Base-by-base conservation (phyloP, 1,140 invertebrate genomes). In the Hormaphis cornu region DNA sequence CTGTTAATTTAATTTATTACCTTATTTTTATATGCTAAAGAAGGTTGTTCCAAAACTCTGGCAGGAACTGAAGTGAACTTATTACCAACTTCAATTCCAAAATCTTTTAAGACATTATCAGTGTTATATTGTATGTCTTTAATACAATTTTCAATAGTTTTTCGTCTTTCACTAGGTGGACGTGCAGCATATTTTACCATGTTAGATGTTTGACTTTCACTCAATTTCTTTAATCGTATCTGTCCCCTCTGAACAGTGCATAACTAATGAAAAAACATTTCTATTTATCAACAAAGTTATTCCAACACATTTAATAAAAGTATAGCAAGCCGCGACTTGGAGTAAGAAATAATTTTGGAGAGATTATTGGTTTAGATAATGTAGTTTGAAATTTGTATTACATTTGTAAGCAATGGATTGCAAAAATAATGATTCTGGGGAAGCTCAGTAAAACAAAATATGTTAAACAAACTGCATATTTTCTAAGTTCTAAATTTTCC, bases 171-270 rank as follows among this genome's bases (percentile, higher is more conserved):
- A 3, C 79, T 73, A 0, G 88, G 84, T 6, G 77, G 73, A 1
- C 84, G 87, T 1, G 87, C 87, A 1, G 88, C 83, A 46, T 74
- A 30, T 72, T 26, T 75, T 1, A 91, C 87, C 86, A 90, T 88
- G 0, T 74, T 77, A 1, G 80, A 70, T 1, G 87, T 84, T 76
- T 89, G 87, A 0, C 42, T 71, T 48, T 84, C 82, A 52, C 77
- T 76, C 73, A 85, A 75, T 75, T 83, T 84, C 35, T 76, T 79
- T 50, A 79, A 79, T n/a, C 77, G 74, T 9, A 83, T 79, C 78
- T 90, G 87, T 1, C 84, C 85, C 54, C 8, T 52, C 28, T 33
- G 16, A 20, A 71, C 24, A 52, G 8, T 14, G 44, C 73, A 71
- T 2, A 70, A 58, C 58, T 69, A 35, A 63, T 46, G 63, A 24